phyloP scores from a whole-genome alignment of 1,140 invertebrate species.

The Paraescarpia echinospica region DNA sequence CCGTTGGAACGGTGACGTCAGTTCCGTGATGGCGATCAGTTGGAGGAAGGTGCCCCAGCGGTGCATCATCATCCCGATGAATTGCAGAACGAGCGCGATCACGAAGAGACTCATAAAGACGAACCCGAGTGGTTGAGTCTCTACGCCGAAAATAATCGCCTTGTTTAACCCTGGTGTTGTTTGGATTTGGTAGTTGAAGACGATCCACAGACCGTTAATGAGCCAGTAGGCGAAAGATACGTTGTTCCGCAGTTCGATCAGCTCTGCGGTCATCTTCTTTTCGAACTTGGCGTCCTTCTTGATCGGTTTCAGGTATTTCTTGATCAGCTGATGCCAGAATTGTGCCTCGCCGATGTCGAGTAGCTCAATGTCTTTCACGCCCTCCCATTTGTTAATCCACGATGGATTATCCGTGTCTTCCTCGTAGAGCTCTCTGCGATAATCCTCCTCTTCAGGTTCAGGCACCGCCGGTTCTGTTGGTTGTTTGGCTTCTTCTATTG shows the following conservation, averaged over 20 bases:
- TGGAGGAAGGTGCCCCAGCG: constrained; percentile 14
- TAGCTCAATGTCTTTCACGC: not conserved
- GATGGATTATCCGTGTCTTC: not conserved
- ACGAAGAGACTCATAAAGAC: constrained; percentile 61
- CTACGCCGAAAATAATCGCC: too few relatives aligned
- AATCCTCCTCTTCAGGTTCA: not conserved
- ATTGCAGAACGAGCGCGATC: constrained; percentile 58
- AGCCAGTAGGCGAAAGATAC: too few relatives aligned
- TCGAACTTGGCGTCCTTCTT: constrained; percentile 76
- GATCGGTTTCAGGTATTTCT: not conserved
- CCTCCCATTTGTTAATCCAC: too few relatives aligned
- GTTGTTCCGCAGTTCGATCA: not conserved
- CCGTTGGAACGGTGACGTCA: too few relatives aligned
- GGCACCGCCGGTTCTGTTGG: not conserved
- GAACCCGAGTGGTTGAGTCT: constrained; percentile 56
- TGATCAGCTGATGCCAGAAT: not conserved
- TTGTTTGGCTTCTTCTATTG: too few relatives aligned
- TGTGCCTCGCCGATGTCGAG: not conserved
- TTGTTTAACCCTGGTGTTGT: not conserved
- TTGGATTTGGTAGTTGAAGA: constrained; percentile 29
- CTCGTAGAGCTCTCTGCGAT: not conserved
- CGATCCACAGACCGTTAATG: too few relatives aligned
- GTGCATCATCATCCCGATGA: constrained; percentile 42
- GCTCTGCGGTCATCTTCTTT: constrained; percentile 43
- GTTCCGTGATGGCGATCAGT: too few relatives aligned